Evolutionary conservation across 53 echinoderm and acorn worm species (phyloP), one percentile per base, ranked within the genome.

Genomic region (Arbacia lixula): DNA sequence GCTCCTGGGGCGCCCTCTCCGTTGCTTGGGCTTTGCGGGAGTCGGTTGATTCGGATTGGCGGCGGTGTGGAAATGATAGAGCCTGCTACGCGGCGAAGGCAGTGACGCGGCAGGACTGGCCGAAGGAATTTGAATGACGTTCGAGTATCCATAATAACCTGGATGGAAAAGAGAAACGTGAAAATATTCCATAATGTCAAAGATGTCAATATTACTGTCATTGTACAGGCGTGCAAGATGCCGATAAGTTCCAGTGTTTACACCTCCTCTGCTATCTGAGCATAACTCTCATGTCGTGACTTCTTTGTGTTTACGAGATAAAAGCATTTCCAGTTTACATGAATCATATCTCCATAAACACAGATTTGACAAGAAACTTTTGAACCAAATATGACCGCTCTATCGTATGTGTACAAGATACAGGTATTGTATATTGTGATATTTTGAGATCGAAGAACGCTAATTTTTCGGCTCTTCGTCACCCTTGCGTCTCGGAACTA

Each of bases 101-200:
- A 64, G 46, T 1, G 82, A 63, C 25, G 64, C 49, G 39, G 64
- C n/a, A 1, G 62, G 46, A 40, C 46, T 81, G 26, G 64, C 82
- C 9, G 64, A 62, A 32, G 82, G 82, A 63, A 81, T 81, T 63
- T 81, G 82, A 64, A 81, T 81, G 49, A 81, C 82, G 64, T 49
- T 64, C 30, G 82, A 64, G 82, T 81, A 81, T 31, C 82, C 82
- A 81, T 81, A 81, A 64, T 81, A 81, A 81, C 60, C 82, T 81
- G 34, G n/a, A n/a, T n/a, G n/a, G n/a, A n/a, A n/a, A n/a, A n/a
- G n/a, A n/a, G n/a, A n/a, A n/a, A n/a, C n/a, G n/a, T n/a, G n/a
- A n/a, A n/a, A n/a, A n/a, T n/a, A 69, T 28, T 12, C 40, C 14
- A 43, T n/a, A 41, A 69, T 17, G 43, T 69, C 46, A 69, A 67